Evolutionary conservation across 2,888 invertebrate species (phyloP), one percentile per base, ranked within the genome.

Genomic region (Alloscopus bannaensis): DNA sequence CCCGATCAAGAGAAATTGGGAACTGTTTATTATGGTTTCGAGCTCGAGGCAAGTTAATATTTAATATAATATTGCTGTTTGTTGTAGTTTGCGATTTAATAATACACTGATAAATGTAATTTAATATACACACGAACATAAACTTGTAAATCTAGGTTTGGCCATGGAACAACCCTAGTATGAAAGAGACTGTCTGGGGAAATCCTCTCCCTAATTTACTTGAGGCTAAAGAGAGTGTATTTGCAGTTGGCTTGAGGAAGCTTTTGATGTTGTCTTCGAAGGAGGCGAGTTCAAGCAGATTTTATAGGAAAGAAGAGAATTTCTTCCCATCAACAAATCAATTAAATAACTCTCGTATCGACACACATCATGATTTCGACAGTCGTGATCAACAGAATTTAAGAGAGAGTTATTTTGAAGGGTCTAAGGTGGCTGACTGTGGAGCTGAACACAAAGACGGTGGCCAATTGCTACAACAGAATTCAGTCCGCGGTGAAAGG

Each of bases 11-110:
- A 42, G 22, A 42, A 50, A n/a, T 13, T 31, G n/a, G 73, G 73
- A 1, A 24, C 24, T 0, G 22, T 62, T 3, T 69, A 64, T 28
- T 69, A 50, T 62, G 62, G 62, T 24, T 80, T 47, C 31, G 57
- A 73, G 47, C 24, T 80, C 2, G 66, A 79, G 55, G 71, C 68
- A 28, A 16, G 16, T n/a, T n/a, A n/a, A n/a, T n/a, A n/a, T 47
- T n/a, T 13, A 47, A n/a, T 47, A 13, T 47, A 47, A 13, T 47
- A 47, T 47, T 13, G 6, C n/a, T n/a, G n/a, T n/a, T n/a, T n/a
- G n/a, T n/a, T n/a, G n/a, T n/a, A n/a, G 16, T 18, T 28, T 20
- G 1, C n/a, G 28, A 55, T 52, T 11, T 68, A 24, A 50, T 26
- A 20, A 20, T n/a, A n/a, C n/a, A n/a, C 28, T 55, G 22, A 11